Percentiles rank a stretch among this genome's conserved stretches.
phyloP scores from a whole-genome alignment of 2,797 vertebrate species.

The Myripristis murdjan region DNA sequence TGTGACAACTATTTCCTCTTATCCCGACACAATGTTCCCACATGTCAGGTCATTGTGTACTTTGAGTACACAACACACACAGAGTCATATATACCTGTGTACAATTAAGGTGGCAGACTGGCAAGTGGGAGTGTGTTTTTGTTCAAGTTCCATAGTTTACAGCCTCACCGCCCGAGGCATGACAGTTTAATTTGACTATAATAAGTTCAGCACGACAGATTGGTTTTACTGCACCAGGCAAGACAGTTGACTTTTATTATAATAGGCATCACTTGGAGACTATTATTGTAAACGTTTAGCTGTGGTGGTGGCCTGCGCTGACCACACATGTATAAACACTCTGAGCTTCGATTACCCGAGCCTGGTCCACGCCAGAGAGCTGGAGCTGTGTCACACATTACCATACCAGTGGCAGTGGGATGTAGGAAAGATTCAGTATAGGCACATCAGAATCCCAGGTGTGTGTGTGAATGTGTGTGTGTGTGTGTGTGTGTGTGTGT shows the following conservation, averaged over 20 bases:
- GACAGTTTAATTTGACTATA: slow-evolving; percentile 74
- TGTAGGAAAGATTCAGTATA: slow-evolving; percentile 58
- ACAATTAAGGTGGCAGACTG: slow-evolving; percentile 17
- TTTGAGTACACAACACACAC: background rate
- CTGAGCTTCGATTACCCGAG: slow-evolving; percentile 48
- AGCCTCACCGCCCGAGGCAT: slow-evolving; percentile 48
- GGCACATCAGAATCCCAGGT: slow-evolving; percentile 53
- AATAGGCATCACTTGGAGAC: slow-evolving; percentile 76
- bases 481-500: slow-evolving; percentile 2
- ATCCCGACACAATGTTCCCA: slow-evolving; percentile 3
- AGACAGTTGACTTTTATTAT: slow-evolving; percentile 75
- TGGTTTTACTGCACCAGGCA: slow-evolving; percentile 58
- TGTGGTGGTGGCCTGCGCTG: slow-evolving; percentile 62
- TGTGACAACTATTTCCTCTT: background rate
- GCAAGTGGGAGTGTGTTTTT: slow-evolving; percentile 38
- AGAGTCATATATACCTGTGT: slow-evolving; percentile 59
- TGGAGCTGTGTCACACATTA: slow-evolving; percentile 38
- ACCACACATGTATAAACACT: slow-evolving; percentile 70
- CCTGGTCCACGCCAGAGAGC: slow-evolving; percentile 22
- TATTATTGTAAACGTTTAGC: slow-evolving; percentile 77
- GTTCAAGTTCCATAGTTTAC: slow-evolving; percentile 55
- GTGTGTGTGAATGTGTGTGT: background rate
- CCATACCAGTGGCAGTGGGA: slow-evolving; percentile 38
- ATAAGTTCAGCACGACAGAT: slow-evolving; percentile 71
- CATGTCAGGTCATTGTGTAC: background rate